A percentile compares a stretch with the other conserved stretches of the same genome.
These are phyloP conservation scores for Drosophila gunungcola DNA, from an alignment of 1,140 invertebrate species.

Conservation along the genomic window DNA sequence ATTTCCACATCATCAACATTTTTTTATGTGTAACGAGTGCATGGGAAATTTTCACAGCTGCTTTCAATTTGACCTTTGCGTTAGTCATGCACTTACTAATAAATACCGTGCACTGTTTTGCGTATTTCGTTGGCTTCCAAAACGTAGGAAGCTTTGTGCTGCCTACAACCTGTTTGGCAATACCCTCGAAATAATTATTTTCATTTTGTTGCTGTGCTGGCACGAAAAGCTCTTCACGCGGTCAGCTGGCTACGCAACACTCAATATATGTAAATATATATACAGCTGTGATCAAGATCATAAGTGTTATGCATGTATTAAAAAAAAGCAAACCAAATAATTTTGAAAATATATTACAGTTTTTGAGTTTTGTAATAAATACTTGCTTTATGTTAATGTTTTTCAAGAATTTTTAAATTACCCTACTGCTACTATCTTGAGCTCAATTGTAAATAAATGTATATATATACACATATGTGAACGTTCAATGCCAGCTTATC, in stretches of 20 bases:
- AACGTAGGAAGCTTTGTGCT: slow-evolving; percentile 49
- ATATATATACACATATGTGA: slow-evolving; percentile 8
- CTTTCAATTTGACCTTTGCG: slow-evolving; percentile 31
- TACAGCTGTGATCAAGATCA: neutral
- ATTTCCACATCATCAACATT: neutral
- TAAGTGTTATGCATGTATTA: neutral
- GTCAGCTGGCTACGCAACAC: slow-evolving; percentile 58
- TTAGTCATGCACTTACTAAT: slow-evolving; percentile 56
- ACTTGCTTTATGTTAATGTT: too few relatives aligned
- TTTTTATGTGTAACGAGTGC: slow-evolving; percentile 8
- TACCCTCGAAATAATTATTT: slow-evolving; percentile 56
- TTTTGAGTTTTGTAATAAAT: too few relatives aligned
- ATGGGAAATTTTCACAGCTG: slow-evolving; percentile 30
- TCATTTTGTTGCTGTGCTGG: slow-evolving; percentile 70
- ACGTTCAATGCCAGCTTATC: slow-evolving; percentile 75
- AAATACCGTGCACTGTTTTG: slow-evolving; percentile 28
- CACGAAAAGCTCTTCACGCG: slow-evolving; percentile 73
- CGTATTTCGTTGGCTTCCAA: slow-evolving; percentile 45
- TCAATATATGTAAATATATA: slow-evolving; percentile 2
- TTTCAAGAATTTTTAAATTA: neutral
- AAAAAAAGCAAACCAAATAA: too few relatives aligned
- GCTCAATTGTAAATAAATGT: neutral
- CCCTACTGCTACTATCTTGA: neutral
- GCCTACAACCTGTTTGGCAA: slow-evolving; percentile 73
- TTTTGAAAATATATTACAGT: neutral